phyloP scores from a whole-genome alignment of 2,113 vertebrate genomes.

The Pteropus alecto region DNA sequence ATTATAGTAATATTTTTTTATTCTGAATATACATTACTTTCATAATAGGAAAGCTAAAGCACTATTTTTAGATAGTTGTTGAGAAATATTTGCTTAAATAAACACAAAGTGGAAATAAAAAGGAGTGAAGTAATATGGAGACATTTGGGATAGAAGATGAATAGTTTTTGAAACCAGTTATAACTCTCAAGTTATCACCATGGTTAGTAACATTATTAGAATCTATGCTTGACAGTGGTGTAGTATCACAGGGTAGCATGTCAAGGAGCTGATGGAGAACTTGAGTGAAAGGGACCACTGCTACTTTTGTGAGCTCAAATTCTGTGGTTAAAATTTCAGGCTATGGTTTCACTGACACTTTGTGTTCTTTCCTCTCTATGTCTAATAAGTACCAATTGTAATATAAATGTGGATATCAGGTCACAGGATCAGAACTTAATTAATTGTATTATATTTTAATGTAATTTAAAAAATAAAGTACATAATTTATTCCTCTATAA shows the following conservation, averaged over 20 bases:
- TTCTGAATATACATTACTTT: background rate
- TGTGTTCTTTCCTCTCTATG: background rate
- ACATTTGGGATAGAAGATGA: background rate
- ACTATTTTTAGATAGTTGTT: background rate
- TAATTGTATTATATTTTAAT: background rate
- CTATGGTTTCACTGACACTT: background rate
- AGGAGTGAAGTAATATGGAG: background rate
- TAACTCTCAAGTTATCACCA: background rate
- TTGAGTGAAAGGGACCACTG: fast-evolving
- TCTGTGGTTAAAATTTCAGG: background rate
- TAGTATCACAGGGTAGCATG: background rate
- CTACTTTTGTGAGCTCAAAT: background rate
- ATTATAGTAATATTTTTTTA: background rate
- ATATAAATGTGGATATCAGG: background rate
- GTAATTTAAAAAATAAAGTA: background rate
- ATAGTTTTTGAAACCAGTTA: background rate
- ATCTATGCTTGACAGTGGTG: background rate
- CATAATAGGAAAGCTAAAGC: background rate
- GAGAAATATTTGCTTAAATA: background rate
- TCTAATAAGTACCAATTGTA: background rate
- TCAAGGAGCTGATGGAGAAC: background rate
- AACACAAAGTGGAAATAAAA: background rate
- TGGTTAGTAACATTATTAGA: background rate
- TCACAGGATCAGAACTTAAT: background rate
- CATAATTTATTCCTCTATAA: background rate